Evolutionary conservation across 53 echinoderm and acorn worm species (phyloP).

Genomic region (Stichopus horrens): DNA sequence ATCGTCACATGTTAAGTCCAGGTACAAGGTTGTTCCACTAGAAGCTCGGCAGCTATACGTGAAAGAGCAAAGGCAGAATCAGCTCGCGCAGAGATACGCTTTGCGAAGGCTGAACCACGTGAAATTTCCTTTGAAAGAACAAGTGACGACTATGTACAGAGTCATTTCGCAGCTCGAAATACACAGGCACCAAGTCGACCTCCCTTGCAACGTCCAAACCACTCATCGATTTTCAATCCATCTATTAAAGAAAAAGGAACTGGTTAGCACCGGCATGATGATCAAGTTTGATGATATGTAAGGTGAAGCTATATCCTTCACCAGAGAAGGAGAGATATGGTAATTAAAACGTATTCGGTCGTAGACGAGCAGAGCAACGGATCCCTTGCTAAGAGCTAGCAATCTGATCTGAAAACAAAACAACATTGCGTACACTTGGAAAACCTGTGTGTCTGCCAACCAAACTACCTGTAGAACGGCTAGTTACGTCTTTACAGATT

Average conservation of each 20-base stretch:
- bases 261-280: conserved; percentile 44
- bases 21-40: too few relatives aligned
- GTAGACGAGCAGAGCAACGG: conserved; percentile 39
- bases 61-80: conserved; percentile 31
- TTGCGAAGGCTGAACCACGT: not conserved
- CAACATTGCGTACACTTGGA: not conserved
- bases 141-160: not conserved
- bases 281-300: conserved; percentile 46
- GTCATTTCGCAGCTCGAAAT: not conserved
- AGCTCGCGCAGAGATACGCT: not conserved
- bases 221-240: conserved; percentile 28
- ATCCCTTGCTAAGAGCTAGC: conserved; percentile 15
- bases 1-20: too few relatives aligned
- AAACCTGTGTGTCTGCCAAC: not conserved
- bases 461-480: conserved; percentile 8
- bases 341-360: conserved; percentile 9
- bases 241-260: conserved; percentile 48
- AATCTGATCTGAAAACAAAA: not conserved
- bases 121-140: conserved; percentile 14
- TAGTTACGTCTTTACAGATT: not conserved
- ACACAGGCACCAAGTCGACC: not conserved
- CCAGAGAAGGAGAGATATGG: not conserved
- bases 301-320: conserved; percentile 1
- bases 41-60: conserved; percentile 21
- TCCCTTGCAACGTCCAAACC: not conserved